phyloP scores from a whole-genome alignment of 2,113 vertebrate species.

The Herpetotheres cachinnans region DNA sequence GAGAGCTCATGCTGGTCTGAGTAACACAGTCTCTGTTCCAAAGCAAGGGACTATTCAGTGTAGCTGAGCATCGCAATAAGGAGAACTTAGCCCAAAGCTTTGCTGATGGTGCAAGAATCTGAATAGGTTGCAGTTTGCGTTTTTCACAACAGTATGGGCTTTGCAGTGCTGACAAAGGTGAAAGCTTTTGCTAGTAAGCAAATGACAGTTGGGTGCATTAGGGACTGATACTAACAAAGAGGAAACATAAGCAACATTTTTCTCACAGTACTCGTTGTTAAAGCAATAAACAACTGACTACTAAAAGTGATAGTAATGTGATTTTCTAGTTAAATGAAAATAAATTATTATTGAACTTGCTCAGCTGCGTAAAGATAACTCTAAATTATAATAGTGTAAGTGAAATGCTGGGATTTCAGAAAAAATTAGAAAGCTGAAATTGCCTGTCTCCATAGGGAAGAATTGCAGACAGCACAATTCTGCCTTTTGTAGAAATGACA shows the following conservation, averaged over 20 bases:
- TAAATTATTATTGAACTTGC: neutral
- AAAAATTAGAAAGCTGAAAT: neutral
- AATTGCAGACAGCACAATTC: neutral
- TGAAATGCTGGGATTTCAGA: neutral
- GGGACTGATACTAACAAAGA: conserved; percentile 16
- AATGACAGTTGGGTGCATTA: neutral
- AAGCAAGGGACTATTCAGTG: conserved; percentile 2
- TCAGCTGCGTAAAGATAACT: neutral
- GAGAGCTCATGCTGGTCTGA: neutral
- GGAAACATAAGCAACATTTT: conserved; percentile 14
- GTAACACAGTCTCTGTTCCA: neutral
- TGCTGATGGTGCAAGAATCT: conserved; percentile 46
- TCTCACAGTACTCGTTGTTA: neutral
- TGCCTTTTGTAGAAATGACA: neutral
- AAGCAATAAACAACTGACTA: neutral
- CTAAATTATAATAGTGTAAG: neutral
- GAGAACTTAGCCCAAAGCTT: conserved; percentile 40
- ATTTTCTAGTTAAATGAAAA: neutral
- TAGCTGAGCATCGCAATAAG: conserved; percentile 3
- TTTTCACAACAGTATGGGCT: conserved; percentile 15
- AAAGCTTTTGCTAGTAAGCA: conserved; percentile 57
- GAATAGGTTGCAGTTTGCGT: conserved; percentile 31
- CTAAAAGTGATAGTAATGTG: neutral
- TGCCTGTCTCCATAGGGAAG: neutral
- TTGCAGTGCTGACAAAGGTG: conserved; percentile 46